Evolutionary conservation across 1,140 invertebrate species (phyloP).

Genomic region (Lethocerus indicus): DNA sequence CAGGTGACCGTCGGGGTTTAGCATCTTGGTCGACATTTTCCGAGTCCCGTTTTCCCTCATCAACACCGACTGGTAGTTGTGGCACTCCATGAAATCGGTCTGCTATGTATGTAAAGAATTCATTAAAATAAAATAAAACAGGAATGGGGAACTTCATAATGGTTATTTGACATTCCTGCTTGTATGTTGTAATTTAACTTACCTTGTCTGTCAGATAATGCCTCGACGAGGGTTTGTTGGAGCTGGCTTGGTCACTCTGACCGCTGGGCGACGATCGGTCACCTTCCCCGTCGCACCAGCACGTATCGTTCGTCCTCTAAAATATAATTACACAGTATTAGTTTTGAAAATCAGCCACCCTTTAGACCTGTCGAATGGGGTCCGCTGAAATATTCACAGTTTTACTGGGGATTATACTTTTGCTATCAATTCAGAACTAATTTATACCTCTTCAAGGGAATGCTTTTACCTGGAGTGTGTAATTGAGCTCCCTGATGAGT

Average conservation of each 20-base stretch:
- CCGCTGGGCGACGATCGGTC: constrained; percentile 65
- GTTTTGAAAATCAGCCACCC: too few species aligned
- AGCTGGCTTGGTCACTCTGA: constrained; percentile 54
- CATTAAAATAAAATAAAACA: too few species aligned
- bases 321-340: too few species aligned
- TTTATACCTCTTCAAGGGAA: not conserved
- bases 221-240: constrained; percentile 21
- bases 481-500: constrained; percentile 54
- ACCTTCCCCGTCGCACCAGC: constrained; percentile 22
- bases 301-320: constrained; percentile 20
- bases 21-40: constrained; percentile 20
- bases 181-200: too few species aligned
- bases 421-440: not conserved
- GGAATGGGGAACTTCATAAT: too few species aligned
- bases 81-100: not conserved
- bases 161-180: too few species aligned
- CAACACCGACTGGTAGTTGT: constrained; percentile 23
- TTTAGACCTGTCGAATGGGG: too few species aligned
- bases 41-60: constrained; percentile 23
- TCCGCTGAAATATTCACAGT: too few species aligned
- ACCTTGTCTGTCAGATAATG: constrained; percentile 23
- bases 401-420: not conserved
- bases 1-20: constrained; percentile 16
- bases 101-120: too few species aligned
- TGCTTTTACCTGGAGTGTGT: constrained; percentile 27